Percentiles rank a stretch among this genome's conserved stretches.
Evolutionary conservation across 2,797 vertebrate genomes (phyloP).

Genomic region (Tangara arthus): DNA sequence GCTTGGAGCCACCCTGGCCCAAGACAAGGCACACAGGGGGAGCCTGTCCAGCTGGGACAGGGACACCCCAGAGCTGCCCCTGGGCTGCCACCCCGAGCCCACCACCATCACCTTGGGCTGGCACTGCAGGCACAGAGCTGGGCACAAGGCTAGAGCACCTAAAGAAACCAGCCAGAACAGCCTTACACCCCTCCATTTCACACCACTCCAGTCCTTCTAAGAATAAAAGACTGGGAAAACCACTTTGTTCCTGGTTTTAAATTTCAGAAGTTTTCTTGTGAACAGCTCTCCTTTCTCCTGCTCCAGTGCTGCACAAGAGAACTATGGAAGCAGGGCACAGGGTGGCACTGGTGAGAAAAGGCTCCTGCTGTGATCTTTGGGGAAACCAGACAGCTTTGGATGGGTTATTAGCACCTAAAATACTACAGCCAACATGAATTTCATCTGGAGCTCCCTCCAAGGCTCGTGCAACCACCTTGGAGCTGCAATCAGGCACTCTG

Average conservation of each 20-base stretch:
- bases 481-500: neutral
- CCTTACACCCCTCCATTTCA: rapidly evolving
- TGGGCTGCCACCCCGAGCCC: neutral
- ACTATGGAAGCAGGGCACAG: neutral
- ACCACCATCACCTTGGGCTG: neutral
- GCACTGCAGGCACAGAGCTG: neutral
- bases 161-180: neutral
- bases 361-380: neutral
- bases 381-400: neutral
- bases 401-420: neutral
- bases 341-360: neutral
- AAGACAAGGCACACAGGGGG: neutral
- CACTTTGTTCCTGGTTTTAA: neutral
- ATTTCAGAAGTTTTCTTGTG: neutral
- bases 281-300: neutral
- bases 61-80: neutral
- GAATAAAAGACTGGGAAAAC: neutral
- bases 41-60: neutral
- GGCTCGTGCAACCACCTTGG: neutral
- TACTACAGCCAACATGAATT: neutral
- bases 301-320: neutral
- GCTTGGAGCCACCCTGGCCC: rapidly evolving
- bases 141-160: neutral
- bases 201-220: neutral
- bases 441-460: neutral